Base-by-base conservation (phyloP, 2,888 invertebrate genomes). In the Zele albiditarsus region DNA sequence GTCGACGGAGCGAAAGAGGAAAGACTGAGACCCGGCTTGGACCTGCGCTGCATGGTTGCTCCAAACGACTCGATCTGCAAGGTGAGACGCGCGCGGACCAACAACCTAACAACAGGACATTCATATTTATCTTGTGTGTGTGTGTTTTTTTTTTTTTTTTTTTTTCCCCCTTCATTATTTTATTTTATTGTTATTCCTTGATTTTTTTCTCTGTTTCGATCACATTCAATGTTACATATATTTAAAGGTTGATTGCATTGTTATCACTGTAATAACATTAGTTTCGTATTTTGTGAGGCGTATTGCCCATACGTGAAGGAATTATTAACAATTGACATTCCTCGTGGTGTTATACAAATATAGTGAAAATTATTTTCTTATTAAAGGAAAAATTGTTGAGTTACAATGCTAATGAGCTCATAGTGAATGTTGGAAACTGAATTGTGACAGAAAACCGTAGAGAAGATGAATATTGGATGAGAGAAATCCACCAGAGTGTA, bases 11-110 rank as follows among this genome's bases (percentile, higher is more conserved):
- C 65, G 74, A 75, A 73, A 28, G 57, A 58, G 71, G 46, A 4
- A 71, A 53, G 75, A 68, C 71, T 74, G 74, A 77, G 84, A 82
- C 85, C 84, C 87, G 86, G 87, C 85, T 85, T 86, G 88, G 87
- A 87, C 86, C 86, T 85, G 85, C 84, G 83, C 81, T 87, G 85
- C 85, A 87, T 87, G 87, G 85, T 84, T 85, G 85, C 84, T 31
- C 85, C 85, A 84, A 85, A 85, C 86, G 88, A 89, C 88, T 88
- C 85, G 84, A 87, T 89, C 87, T 87, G 88, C 87, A 88, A 89
- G 89, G 89, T 89, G 88, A 87, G 88, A 88, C 89, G 88, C 86
- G 88, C 88, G 87, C 88, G 86, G 87, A 85, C 83, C 79, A 75
- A 77, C 74, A 72, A 63, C 75, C 67, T 63, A 49, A 49, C 25